These are phyloP conservation scores for Scaptomyza hsui DNA, from an alignment of 1,140 invertebrate genomes.

Conservation along the genomic window DNA sequence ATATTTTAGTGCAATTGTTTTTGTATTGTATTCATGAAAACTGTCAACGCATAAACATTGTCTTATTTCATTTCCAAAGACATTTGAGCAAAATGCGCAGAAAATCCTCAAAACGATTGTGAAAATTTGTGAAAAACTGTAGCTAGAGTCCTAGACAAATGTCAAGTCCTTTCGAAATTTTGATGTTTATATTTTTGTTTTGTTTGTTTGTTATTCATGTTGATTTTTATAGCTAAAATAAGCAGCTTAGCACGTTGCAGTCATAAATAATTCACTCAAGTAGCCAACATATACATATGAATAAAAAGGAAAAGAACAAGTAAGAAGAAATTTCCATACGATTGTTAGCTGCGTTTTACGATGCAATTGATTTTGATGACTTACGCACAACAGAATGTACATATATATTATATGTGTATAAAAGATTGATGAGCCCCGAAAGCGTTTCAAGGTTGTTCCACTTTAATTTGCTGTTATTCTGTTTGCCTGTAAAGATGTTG, in stretches of 20 bases:
- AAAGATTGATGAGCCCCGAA: slow-evolving; percentile 27
- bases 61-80: no score
- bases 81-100: neutral
- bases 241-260: slow-evolving; percentile 28
- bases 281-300: neutral
- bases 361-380: slow-evolving; percentile 17
- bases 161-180: slow-evolving; percentile 11
- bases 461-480: slow-evolving; percentile 23
- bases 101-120: neutral
- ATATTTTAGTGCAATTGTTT: no score
- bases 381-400: no score
- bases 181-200: neutral
- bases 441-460: slow-evolving; percentile 33
- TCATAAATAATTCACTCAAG: slow-evolving; percentile 26
- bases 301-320: no score
- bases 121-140: neutral
- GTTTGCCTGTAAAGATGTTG: slow-evolving; percentile 42
- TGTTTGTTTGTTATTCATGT: slow-evolving; percentile 12
- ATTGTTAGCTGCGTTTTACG: neutral
- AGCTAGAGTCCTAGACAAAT: slow-evolving; percentile 1
- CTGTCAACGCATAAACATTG: no score
- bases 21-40: no score
- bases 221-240: slow-evolving; percentile 27
- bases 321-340: no score
- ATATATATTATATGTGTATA: neutral